A percentile compares a stretch with the other conserved stretches of the same genome.
Evolutionary conservation across 2,113 vertebrate genomes (phyloP).

Genomic region (Zootoca vivipara): DNA sequence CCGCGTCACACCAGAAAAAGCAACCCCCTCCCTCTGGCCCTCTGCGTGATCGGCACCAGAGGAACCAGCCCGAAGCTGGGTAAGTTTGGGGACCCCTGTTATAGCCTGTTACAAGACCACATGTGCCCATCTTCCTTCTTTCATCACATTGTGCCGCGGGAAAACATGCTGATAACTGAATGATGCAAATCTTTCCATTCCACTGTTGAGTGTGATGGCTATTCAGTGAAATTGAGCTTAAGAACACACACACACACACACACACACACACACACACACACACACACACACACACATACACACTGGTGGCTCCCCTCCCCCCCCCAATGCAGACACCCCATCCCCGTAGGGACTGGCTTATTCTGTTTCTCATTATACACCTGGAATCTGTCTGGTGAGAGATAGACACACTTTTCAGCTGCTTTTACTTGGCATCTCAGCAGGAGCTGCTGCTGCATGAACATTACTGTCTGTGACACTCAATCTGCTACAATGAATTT

Average conservation of each 20-base stretch:
- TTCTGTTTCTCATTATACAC: background rate
- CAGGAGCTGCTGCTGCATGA: slow-evolving; percentile 4
- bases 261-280: background rate
- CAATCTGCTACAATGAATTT: slow-evolving; percentile 12
- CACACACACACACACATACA: background rate
- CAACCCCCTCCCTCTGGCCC: too few species aligned
- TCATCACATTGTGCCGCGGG: slow-evolving; percentile 6
- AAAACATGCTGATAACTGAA: slow-evolving; percentile 5
- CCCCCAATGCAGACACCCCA: slow-evolving; percentile 1
- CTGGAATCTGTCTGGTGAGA: background rate
- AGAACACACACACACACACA: background rate
- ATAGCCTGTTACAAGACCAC: background rate
- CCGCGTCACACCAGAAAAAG: too few species aligned
- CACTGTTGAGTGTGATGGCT: background rate
- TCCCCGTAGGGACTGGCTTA: background rate
- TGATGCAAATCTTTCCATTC: slow-evolving; percentile 2
- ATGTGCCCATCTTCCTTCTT: background rate
- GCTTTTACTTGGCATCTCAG: background rate
- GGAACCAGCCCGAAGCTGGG: too few species aligned
- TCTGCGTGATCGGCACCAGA: too few species aligned
- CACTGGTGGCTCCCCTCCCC: background rate
- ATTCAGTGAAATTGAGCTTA: background rate
- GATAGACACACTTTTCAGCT: background rate
- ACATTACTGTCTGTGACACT: slow-evolving; percentile 15
- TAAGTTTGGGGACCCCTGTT: too few species aligned